These are phyloP conservation scores for Corythornis cristatus DNA, from an alignment of 2,113 vertebrate genomes.

Conservation along the genomic window DNA sequence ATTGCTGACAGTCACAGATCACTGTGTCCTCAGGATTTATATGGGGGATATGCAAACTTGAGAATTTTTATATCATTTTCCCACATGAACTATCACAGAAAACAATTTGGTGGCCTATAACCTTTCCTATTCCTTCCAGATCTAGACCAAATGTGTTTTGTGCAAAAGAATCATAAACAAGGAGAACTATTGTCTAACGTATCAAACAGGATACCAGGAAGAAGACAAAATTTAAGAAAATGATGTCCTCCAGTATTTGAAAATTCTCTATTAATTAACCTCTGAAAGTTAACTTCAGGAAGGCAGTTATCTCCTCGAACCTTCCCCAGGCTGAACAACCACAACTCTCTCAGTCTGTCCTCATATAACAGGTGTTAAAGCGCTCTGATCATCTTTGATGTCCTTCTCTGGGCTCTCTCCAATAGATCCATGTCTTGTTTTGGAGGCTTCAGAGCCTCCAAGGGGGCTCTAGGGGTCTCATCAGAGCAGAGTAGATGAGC, in stretches of 20 bases:
- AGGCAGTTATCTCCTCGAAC: too few species aligned
- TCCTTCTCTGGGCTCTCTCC: too few species aligned
- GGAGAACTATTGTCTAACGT: background rate
- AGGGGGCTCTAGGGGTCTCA: too few species aligned
- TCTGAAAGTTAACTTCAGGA: background rate
- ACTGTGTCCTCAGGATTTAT: background rate
- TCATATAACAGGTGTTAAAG: too few species aligned
- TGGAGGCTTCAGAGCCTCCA: too few species aligned
- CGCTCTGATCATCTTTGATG: too few species aligned
- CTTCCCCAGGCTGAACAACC: too few species aligned
- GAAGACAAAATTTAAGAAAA: background rate
- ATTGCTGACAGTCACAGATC: background rate
- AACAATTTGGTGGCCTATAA: background rate
- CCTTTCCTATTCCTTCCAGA: background rate
- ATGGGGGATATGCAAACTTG: background rate
- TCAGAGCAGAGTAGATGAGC: too few species aligned
- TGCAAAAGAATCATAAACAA: background rate
- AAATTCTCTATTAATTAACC: background rate
- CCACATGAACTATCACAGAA: background rate
- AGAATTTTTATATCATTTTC: background rate
- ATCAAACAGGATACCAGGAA: background rate
- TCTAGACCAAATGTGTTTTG: background rate
- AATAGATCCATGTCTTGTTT: too few species aligned
- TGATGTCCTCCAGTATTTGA: background rate
- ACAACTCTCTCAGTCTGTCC: too few species aligned